Conservation (phyloP, 2,888 invertebrate genomes). For the Cryptocephalus moraei region DNA sequence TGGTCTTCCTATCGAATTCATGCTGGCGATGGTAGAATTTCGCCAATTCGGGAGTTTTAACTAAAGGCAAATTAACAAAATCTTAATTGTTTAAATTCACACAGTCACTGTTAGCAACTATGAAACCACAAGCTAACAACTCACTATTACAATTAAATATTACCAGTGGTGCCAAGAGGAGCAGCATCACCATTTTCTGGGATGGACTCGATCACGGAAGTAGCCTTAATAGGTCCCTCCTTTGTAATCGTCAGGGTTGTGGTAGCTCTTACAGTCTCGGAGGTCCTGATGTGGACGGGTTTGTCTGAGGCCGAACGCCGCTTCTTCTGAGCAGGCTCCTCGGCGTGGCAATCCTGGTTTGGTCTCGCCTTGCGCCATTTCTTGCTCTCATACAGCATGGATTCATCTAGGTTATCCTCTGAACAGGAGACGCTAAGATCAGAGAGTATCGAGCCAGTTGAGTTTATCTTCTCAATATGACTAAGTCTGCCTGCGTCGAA, state of each 20-base stretch:
- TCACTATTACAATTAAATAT: no score
- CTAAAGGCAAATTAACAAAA: not conserved
- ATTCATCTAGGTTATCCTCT: slow-evolving; percentile 66
- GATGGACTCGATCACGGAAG: slow-evolving; percentile 57
- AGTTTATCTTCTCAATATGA: slow-evolving; percentile 63
- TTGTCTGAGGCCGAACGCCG: slow-evolving; percentile 22
- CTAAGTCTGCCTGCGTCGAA: slow-evolving; percentile 31
- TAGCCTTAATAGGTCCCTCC: slow-evolving; percentile 55
- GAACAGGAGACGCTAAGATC: slow-evolving; percentile 76
- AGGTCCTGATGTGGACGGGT: slow-evolving; percentile 40
- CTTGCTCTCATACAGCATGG: slow-evolving; percentile 46
- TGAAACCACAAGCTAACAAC: no score
- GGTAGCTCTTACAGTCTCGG: slow-evolving; percentile 61
- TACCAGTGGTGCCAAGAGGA: not conserved
- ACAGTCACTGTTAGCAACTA: no score
- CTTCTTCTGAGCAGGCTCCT: slow-evolving; percentile 10
- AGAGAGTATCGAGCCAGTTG: slow-evolving; percentile 68
- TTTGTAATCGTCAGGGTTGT: slow-evolving; percentile 62
- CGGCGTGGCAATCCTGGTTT: slow-evolving; percentile 35
- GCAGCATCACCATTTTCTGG: slow-evolving; percentile 28
- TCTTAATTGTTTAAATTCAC: not conserved
- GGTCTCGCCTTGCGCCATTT: slow-evolving; percentile 48
- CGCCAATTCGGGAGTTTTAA: slow-evolving; percentile 8
- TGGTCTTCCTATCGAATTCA: slow-evolving; percentile 63
- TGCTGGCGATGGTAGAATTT: slow-evolving; percentile 38